Evolutionary conservation across 2,113 vertebrate species (phyloP).

Genomic region (Notothenia coriiceps): DNA sequence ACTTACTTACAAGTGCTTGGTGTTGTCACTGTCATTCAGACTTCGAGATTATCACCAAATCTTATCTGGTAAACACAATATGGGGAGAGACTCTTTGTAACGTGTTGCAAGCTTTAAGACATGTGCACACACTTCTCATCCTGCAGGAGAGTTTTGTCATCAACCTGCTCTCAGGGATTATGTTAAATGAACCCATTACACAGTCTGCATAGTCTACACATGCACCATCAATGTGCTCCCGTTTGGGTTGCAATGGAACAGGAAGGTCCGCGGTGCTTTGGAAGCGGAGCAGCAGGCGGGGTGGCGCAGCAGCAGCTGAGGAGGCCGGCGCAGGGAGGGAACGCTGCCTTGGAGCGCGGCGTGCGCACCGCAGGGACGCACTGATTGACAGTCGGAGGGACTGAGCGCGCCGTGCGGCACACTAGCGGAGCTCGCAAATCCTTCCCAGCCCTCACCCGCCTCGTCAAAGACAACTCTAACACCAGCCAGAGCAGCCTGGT

Average conservation of each 20-base stretch:
- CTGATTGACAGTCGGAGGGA: conserved; percentile 72
- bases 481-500: conserved; percentile 50
- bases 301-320: conserved; percentile 51
- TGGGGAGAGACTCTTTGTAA: neutral
- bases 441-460: conserved; percentile 41
- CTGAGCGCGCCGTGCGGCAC: conserved; percentile 63
- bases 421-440: conserved; percentile 61
- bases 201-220: conserved; percentile 9
- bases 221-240: conserved; percentile 16
- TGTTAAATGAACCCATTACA: conserved; percentile 4
- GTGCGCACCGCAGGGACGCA: conserved; percentile 56
- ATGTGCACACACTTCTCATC: neutral
- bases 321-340: conserved; percentile 51
- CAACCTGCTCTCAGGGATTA: neutral
- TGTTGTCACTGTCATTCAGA: conserved; percentile 22
- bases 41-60: neutral
- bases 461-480: conserved; percentile 62
- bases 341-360: conserved; percentile 57
- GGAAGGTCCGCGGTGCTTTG: conserved; percentile 52
- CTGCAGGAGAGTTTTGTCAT: neutral
- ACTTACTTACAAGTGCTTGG: neutral
- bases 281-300: conserved; percentile 37
- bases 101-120: neutral
- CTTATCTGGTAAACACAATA: neutral
- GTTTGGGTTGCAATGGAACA: conserved; percentile 38